Conservation (phyloP, 2,113 vertebrate species). For the Coregonus clupeaformis region DNA sequence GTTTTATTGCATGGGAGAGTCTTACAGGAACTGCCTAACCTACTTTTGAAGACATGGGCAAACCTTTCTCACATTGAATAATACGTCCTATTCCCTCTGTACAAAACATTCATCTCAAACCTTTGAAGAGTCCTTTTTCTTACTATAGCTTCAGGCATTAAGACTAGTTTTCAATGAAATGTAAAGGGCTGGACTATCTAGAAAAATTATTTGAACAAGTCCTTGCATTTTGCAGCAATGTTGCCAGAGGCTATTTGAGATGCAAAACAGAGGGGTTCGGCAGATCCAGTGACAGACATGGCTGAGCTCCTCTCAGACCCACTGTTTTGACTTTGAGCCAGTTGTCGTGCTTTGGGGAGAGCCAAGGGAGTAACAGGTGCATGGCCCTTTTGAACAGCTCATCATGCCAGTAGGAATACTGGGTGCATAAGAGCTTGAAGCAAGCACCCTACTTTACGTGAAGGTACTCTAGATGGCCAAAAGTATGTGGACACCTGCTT, state of each 20-base stretch:
- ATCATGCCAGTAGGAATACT: not conserved
- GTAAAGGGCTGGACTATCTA: not conserved
- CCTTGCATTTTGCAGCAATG: not conserved
- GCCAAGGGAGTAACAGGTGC: slow-evolving; percentile 64
- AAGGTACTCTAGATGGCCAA: slow-evolving; percentile 15
- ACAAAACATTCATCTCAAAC: slow-evolving; percentile 8
- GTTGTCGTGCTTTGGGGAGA: slow-evolving; percentile 50
- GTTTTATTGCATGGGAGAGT: slow-evolving; percentile 11
- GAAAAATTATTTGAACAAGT: not conserved
- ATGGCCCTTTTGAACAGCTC: slow-evolving; percentile 27
- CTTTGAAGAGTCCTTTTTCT: slow-evolving; percentile 36
- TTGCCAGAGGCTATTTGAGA: slow-evolving; percentile 14
- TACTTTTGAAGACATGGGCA: slow-evolving; percentile 30
- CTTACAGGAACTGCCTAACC: slow-evolving; percentile 12
- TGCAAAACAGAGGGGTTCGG: slow-evolving; percentile 10
- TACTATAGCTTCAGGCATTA: not conserved
- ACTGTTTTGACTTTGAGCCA: slow-evolving; percentile 32
- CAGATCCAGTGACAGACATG: slow-evolving; percentile 18
- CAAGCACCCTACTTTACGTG: slow-evolving; percentile 15
- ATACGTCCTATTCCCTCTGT: too few species aligned
- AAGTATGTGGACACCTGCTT: too few species aligned
- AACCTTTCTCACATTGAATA: not conserved
- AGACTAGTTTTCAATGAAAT: slow-evolving; percentile 24
- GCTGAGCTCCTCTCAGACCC: slow-evolving; percentile 32
- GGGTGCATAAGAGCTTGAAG: not conserved